Base-by-base conservation (phyloP, 2,888 invertebrate species). In the Tetanocera ferruginea region DNA sequence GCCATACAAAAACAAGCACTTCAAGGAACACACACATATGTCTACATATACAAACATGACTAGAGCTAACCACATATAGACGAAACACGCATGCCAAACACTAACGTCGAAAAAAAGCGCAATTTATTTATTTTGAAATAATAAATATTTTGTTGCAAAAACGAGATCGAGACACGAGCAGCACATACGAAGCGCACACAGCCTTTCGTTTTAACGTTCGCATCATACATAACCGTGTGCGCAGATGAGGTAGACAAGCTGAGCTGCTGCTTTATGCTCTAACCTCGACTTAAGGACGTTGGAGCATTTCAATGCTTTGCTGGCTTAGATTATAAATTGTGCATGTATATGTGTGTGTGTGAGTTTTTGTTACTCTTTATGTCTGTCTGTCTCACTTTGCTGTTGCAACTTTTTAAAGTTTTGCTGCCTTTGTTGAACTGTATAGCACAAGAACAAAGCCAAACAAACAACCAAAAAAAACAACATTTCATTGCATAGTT, bases 21-120 rank as follows among this genome's bases (percentile, higher is more conserved):
- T 55, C 6, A 80, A 52, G 71, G 78, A 31, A 67, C 75, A 76
- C 70, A 72, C 49, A 77, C 52, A 78, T 52, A 79, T 31, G 5
- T 8, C n/a, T 11, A 25, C 11, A 23, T 23, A 8, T 0, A 55
- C 11, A 55, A 55, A 8, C 3, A 19, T 11, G 8, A 19, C 19
- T 5, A 23, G n/a, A 9, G n/a, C 19, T 9, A 60, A 60, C 57
- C 23, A 60, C 19, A 60, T 8, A 25, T 23, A 23, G 19, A 25
- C 9, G 25, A 5, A 60, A 60, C 19, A 60, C 23, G 25, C 23
- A 60, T 19, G 28, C 11, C 8, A 11, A 23, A 60, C 11, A 60
- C 19, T 19, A 57, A 57, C 5, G 25, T 23, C 57, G 11, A 60
- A 43, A 43, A 31, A 43, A 43, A 43, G 43, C 43, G 43, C 43